Conservation (phyloP, 1,140 invertebrate species). For the Drosophila pectinifera region DNA sequence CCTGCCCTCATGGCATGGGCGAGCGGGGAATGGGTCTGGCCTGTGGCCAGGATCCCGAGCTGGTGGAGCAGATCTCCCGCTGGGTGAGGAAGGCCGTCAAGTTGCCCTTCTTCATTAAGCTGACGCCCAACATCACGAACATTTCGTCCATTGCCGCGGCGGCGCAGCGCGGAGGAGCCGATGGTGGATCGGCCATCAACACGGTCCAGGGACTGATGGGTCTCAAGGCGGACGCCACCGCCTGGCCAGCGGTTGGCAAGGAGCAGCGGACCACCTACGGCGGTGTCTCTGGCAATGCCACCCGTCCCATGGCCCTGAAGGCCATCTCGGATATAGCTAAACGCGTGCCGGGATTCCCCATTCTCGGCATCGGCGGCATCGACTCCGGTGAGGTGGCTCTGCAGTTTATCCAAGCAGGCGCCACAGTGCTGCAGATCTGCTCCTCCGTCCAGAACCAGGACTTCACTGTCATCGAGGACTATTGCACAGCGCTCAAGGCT, state of each 20-base stretch:
- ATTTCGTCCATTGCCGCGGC: constrained; percentile 95
- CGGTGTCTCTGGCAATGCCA: constrained; percentile 98
- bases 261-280: constrained; percentile 96
- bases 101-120: constrained; percentile 99
- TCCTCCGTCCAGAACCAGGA: constrained; percentile 99
- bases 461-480: constrained; percentile 97
- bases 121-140: constrained; percentile 99
- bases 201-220: constrained; percentile 98
- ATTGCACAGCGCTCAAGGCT: constrained; percentile 95
- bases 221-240: constrained; percentile 90
- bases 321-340: constrained; percentile 95
- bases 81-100: constrained; percentile 95
- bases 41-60: constrained; percentile 95
- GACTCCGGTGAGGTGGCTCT: constrained; percentile 97
- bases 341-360: constrained; percentile 94
- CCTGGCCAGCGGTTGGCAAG: constrained; percentile 96
- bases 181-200: constrained; percentile 98
- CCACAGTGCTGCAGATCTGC: constrained; percentile 96
- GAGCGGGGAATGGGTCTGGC: constrained; percentile 98
- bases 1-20: constrained; percentile 99
- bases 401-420: constrained; percentile 97
- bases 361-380: constrained; percentile 97
- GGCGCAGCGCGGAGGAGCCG: constrained; percentile 96
- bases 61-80: constrained; percentile 94
- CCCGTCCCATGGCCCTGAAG: constrained; percentile 95